Evolutionary conservation across 1,140 invertebrate genomes (phyloP), one percentile per base, ranked within the genome.

Genomic region (Drosophila sulfurigaster): DNA sequence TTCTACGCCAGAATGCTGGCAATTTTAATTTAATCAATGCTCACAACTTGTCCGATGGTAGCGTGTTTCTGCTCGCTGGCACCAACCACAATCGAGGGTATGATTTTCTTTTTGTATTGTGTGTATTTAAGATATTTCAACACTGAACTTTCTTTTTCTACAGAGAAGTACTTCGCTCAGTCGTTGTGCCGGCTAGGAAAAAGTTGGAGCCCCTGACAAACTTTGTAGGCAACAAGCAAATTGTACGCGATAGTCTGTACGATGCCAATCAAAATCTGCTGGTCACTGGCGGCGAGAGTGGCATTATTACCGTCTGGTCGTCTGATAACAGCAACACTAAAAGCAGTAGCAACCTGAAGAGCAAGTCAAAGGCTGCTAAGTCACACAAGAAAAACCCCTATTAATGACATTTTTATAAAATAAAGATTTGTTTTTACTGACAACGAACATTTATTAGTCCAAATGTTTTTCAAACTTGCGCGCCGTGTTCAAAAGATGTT

Each of bases 1-100:
- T 94, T 16, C 92, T 93, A 94, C 92, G 95, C 54, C 94, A 93
- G 75, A 94, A 94, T 83, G 93, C 92, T 7, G 94, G 95, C 35
- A 94, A 95, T 86, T 95, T 95, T 85, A 96, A 96, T 89, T 69
- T 96, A n/a, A 94, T 96, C 11, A 93, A 94, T 81, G 92, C 93
- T 25, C 94, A 94, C 78, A 88, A 79, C 67, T 90, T 75, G 46
- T 78, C 91, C 13, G 81, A 92, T 28, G 91, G 91, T 62, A 91
- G 93, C 28, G 78, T 94, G 1, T 94, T 95, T 16, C 78, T 96
- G 0, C 78, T 97, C 13, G 94, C 94, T 3, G 95, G 96, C 43
- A 95, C 94, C 0, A 94, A 95, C 72, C 93, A 88, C 10, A 92
- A 93, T 13, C 93, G 94, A 69, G 94, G 89, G 91, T 92, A 58